phyloP scores from a whole-genome alignment of 2,113 vertebrate genomes.

The Scomber scombrus region DNA sequence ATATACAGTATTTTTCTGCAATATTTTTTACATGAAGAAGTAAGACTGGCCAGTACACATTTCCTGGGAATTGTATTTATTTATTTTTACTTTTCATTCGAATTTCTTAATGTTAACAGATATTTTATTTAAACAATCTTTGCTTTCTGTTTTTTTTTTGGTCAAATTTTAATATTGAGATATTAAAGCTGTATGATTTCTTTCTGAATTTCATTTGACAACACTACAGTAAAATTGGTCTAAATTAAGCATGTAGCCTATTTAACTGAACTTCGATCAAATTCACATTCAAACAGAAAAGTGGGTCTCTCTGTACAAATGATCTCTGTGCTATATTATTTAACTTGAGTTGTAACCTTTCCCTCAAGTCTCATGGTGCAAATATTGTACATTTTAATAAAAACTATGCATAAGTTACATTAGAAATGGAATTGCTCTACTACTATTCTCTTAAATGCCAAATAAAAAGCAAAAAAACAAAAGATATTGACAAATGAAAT shows the following conservation, averaged over 20 bases:
- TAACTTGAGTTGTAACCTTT: too few species aligned
- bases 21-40: constrained; percentile 8
- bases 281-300: not conserved
- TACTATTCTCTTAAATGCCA: constrained; percentile 9
- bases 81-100: not conserved
- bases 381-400: not conserved
- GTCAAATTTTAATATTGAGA: too few species aligned
- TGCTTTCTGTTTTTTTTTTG: not conserved
- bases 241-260: not conserved
- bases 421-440: not conserved
- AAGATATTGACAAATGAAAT: not conserved
- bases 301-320: not conserved
- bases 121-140: not conserved
- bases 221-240: not conserved
- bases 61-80: not conserved
- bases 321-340: too few species aligned
- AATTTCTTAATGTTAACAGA: too few species aligned
- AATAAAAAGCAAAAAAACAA: not conserved
- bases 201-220: not conserved
- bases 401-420: not conserved
- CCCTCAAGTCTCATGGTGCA: not conserved
- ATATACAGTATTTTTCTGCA: not conserved
- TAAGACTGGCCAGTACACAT: not conserved
- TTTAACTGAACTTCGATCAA: not conserved
- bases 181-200: too few species aligned